Conservation (phyloP, 2,113 vertebrate genomes). For the Oryzias woworae region DNA sequence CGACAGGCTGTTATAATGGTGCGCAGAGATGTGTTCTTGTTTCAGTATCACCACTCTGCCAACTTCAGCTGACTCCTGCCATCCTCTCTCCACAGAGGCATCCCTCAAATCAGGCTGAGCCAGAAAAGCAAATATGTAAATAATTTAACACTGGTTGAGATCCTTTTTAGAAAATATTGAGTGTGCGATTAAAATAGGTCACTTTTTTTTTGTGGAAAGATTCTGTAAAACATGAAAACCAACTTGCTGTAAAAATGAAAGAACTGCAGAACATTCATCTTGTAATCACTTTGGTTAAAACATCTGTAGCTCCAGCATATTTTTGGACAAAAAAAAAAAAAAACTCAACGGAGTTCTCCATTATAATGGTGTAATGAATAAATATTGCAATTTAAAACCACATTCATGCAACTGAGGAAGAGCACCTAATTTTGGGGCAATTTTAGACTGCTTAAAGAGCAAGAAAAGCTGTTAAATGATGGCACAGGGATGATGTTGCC, state of each 20-base stretch:
- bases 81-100: not conserved
- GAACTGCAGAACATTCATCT: not conserved
- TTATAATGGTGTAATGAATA: conserved; percentile 2
- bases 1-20: not conserved
- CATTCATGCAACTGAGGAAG: not conserved
- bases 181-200: too few species aligned
- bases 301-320: not conserved
- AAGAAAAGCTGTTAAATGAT: too few species aligned
- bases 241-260: not conserved
- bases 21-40: conserved; percentile 1
- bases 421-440: not conserved
- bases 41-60: conserved; percentile 5
- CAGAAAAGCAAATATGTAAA: not conserved
- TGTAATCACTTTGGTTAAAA: not conserved
- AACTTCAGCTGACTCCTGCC: not conserved
- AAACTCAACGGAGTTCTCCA: too few species aligned
- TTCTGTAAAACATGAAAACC: too few species aligned
- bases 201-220: too few species aligned
- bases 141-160: not conserved
- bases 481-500: too few species aligned
- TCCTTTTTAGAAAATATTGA: too few species aligned
- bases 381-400: not conserved
- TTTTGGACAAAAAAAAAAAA: not conserved
- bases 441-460: too few species aligned
- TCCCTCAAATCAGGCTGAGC: not conserved